These are phyloP conservation scores for Polydrusus cervinus DNA, from an alignment of 2,888 invertebrate genomes.

Conservation along the genomic window DNA sequence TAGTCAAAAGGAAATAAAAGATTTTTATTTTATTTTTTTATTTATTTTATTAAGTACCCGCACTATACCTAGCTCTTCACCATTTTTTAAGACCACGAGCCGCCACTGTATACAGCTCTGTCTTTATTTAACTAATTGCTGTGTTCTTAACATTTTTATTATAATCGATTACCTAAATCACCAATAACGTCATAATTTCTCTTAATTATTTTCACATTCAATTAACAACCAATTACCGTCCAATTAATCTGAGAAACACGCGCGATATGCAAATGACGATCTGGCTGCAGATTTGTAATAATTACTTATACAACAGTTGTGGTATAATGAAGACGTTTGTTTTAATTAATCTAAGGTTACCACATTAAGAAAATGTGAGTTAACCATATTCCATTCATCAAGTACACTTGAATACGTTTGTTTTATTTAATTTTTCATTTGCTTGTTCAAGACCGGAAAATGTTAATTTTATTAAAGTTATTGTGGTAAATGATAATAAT, in stretches of 20 bases:
- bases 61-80: too few relatives aligned
- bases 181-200: conserved; percentile 11
- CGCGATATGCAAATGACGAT: conserved; percentile 39
- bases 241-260: conserved; percentile 38
- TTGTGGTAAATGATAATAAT: conserved; percentile 9
- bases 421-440: conserved; percentile 22
- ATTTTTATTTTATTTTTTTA: too few relatives aligned
- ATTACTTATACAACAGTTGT: conserved; percentile 40
- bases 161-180: not conserved
- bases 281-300: conserved; percentile 45
- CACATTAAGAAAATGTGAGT: conserved; percentile 21
- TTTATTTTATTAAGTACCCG: too few relatives aligned
- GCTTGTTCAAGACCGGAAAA: conserved; percentile 2
- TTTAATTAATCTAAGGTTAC: conserved; percentile 40
- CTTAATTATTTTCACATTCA: conserved; percentile 18
- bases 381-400: conserved; percentile 28
- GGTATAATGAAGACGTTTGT: conserved; percentile 41
- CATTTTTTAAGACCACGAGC: too few relatives aligned
- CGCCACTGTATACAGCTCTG: too few relatives aligned
- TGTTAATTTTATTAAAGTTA: conserved; percentile 15
- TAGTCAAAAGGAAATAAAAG: too few relatives aligned
- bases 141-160: too few relatives aligned
- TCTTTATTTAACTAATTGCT: too few relatives aligned
- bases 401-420: conserved; percentile 15
- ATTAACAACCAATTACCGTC: conserved; percentile 29